phyloP scores from a whole-genome alignment of 2,888 invertebrate species.

The Stegophylla sp. region DNA sequence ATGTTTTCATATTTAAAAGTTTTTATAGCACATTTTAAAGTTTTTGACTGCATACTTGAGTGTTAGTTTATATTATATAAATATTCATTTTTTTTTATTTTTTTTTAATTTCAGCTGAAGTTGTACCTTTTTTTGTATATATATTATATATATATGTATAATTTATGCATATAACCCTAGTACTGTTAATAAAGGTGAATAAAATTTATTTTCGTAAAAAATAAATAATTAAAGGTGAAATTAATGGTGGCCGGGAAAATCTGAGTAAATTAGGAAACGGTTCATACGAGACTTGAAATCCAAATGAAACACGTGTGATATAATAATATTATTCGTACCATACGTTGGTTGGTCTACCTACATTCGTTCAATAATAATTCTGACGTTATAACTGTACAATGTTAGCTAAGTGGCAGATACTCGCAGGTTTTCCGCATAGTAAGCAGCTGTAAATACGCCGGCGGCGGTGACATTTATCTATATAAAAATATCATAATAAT shows the following conservation, averaged over 20 bases:
- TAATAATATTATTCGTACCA: no score
- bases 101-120: neutral
- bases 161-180: no score
- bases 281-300: constrained; percentile 5
- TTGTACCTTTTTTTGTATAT: no score
- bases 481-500: neutral
- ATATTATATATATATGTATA: no score
- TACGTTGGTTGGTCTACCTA: no score
- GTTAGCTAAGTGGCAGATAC: neutral
- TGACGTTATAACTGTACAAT: constrained; percentile 43
- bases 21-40: no score
- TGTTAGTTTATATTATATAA: no score
- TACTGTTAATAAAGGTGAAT: no score
- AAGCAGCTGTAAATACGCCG: neutral
- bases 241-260: neutral
- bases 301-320: neutral
- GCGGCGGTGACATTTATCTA: no score
- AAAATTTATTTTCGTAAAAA: neutral
- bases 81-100: neutral
- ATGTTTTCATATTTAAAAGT: no score
- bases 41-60: no score
- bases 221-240: neutral
- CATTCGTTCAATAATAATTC: neutral
- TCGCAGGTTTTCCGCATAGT: neutral
- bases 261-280: constrained; percentile 11